Evolutionary conservation across 2,113 vertebrate species (phyloP).

Genomic region (Drymodes brunneopygia): DNA sequence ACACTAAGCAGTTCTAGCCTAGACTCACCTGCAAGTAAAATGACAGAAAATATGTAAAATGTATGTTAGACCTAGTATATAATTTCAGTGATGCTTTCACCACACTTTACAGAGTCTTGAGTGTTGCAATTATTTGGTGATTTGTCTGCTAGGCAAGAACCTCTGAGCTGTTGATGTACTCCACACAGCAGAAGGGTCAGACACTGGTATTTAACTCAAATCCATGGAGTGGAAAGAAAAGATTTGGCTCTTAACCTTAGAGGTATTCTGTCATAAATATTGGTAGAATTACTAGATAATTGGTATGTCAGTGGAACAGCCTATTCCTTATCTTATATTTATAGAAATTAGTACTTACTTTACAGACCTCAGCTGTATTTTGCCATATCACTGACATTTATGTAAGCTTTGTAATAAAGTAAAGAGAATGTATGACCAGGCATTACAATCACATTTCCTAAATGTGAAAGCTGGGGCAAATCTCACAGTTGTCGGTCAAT

Average conservation of each 20-base stretch:
- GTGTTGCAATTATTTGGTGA: neutral
- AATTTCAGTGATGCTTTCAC: neutral
- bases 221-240: neutral
- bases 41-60: neutral
- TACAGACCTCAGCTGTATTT: neutral
- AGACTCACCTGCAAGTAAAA: neutral
- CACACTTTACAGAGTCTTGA: neutral
- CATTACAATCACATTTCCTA: neutral
- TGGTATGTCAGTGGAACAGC: neutral
- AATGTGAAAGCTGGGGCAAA: neutral
- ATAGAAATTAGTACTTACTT: neutral
- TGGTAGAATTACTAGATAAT: neutral
- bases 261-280: neutral
- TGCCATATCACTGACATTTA: neutral
- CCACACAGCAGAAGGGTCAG: neutral
- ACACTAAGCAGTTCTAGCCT: neutral
- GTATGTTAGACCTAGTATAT: neutral
- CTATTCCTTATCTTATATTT: neutral
- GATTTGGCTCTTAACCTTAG: neutral
- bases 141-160: neutral
- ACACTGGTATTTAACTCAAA: neutral
- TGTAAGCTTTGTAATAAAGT: neutral
- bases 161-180: neutral
- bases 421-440: neutral
- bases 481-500: fast-evolving